phyloP scores from a whole-genome alignment of 2,888 invertebrate genomes.

The Gymnocheta viridis region DNA sequence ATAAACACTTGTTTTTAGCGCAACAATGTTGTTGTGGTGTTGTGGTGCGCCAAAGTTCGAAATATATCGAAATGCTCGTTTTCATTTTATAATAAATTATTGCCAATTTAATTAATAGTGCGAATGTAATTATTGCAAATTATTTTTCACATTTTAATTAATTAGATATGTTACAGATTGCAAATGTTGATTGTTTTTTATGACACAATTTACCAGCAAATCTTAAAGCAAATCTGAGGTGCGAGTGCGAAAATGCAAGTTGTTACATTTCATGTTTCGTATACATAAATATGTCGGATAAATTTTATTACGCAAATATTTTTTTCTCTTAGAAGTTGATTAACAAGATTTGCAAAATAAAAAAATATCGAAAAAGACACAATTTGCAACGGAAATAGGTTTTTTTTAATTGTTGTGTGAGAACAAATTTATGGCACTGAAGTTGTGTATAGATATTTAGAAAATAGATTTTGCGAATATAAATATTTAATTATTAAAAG shows the following conservation, averaged over 20 bases:
- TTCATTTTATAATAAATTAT: slow-evolving; percentile 21
- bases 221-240: slow-evolving; percentile 2
- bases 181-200: slow-evolving; percentile 22
- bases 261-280: slow-evolving; percentile 22
- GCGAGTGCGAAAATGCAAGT: slow-evolving; percentile 27
- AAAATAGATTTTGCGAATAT: not conserved
- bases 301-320: slow-evolving; percentile 16
- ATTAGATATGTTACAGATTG: slow-evolving; percentile 5
- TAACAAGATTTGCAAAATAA: not conserved
- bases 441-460: not conserved
- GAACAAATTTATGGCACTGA: slow-evolving; percentile 42
- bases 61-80: not conserved
- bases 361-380: not conserved
- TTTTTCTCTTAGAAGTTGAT: not conserved
- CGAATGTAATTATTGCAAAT: slow-evolving; percentile 18
- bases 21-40: slow-evolving; percentile 25
- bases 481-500: too few relatives aligned
- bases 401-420: slow-evolving; percentile 38
- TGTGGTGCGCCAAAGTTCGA: not conserved
- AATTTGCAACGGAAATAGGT: slow-evolving; percentile 38
- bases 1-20: slow-evolving; percentile 18
- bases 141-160: slow-evolving; percentile 39
- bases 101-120: slow-evolving; percentile 9
- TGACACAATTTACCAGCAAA: not conserved
- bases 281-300: not conserved